Conservation (phyloP, 2,113 vertebrate species). For the Anguilla rostrata region DNA sequence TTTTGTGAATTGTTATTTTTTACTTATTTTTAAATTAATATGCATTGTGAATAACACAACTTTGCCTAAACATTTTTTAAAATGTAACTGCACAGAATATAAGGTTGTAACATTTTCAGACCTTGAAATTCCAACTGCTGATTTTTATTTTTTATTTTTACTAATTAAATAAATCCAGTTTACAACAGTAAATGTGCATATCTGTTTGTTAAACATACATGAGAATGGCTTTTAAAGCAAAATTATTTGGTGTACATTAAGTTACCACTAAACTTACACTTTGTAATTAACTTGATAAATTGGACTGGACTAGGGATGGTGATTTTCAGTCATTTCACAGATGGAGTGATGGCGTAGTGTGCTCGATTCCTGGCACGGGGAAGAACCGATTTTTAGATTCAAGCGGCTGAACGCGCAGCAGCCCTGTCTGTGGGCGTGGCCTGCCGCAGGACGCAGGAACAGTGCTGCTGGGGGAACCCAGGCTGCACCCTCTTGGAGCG, state of each 20-base stretch:
- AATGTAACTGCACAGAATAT: not conserved
- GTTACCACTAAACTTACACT: not conserved
- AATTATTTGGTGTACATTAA: not conserved
- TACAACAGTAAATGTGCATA: not conserved
- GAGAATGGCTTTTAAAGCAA: not conserved
- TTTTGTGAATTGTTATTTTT: not conserved
- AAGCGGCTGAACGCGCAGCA: no score
- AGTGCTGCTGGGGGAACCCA: no score
- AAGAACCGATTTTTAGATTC: no score
- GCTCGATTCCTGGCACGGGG: no score
- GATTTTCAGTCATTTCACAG: no score
- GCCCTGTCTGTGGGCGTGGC: not conserved
- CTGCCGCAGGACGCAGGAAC: not conserved
- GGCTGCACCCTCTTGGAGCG: no score
- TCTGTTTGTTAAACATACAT: not conserved
- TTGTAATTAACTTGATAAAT: not conserved
- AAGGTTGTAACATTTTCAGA: not conserved
- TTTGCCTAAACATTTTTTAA: not conserved
- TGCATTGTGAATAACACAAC: not conserved
- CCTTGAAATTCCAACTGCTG: not conserved
- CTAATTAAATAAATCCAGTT: slow-evolving; percentile 2
- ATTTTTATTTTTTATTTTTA: not conserved
- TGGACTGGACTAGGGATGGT: no score
- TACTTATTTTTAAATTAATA: not conserved
- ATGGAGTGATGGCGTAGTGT: no score